These are phyloP conservation scores for Aphaenogaster floridana DNA, from an alignment of 1,140 invertebrate genomes.

Conservation along the genomic window DNA sequence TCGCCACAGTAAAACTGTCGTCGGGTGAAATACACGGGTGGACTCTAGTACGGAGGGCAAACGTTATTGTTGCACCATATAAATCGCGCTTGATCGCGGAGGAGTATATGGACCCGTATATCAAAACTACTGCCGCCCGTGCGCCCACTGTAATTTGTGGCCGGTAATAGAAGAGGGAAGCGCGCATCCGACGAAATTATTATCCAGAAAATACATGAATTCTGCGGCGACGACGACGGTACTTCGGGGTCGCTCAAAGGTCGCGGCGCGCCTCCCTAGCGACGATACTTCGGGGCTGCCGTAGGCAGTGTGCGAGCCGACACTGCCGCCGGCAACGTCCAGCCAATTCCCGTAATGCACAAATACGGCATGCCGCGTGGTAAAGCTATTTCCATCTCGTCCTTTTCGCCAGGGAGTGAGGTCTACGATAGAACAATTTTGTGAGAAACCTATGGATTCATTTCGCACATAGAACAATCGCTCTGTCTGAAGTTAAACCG, in stretches of 20 bases:
- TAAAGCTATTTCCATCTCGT: conserved; percentile 54
- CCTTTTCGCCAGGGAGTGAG: background rate
- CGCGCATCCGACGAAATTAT: conserved; percentile 71
- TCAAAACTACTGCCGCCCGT: conserved; percentile 72
- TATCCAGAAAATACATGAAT: conserved; percentile 75
- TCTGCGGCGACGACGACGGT: conserved; percentile 43
- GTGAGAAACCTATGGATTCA: background rate
- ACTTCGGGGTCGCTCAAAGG: conserved; percentile 53
- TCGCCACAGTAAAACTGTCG: conserved; percentile 74
- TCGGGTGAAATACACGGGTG: conserved; percentile 70
- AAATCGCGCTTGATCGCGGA: conserved; percentile 77
- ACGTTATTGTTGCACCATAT: conserved; percentile 77
- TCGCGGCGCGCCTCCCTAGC: conserved; percentile 24
- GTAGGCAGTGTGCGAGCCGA: conserved; percentile 40
- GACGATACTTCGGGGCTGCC: conserved; percentile 21
- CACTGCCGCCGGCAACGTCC: conserved; percentile 68
- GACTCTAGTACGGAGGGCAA: conserved; percentile 68
- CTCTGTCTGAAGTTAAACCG: background rate
- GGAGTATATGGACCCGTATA: conserved; percentile 76
- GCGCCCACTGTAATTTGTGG: conserved; percentile 72
- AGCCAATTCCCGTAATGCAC: conserved; percentile 70
- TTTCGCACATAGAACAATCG: background rate
- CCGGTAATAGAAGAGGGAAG: conserved; percentile 73
- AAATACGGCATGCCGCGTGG: conserved; percentile 71
- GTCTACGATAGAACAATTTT: conserved; percentile 19